These are phyloP conservation scores for Pseudotriccus pelzelni DNA, from an alignment of 2,797 vertebrate species.

Conservation along the genomic window DNA sequence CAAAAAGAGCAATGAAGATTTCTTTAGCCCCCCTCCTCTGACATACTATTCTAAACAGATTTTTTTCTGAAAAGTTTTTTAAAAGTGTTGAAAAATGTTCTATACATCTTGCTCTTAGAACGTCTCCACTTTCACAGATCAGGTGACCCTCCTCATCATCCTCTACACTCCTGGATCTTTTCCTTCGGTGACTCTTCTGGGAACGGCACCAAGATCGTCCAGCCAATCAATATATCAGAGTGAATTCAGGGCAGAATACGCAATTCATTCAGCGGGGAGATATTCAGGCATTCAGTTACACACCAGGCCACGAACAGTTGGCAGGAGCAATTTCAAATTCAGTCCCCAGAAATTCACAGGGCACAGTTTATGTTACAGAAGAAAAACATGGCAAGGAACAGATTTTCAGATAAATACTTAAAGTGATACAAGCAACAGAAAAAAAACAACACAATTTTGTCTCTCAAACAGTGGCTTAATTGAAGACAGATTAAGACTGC, in stretches of 20 bases:
- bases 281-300: constrained; percentile 98
- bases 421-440: constrained; percentile 82
- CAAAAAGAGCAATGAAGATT: constrained; percentile 76
- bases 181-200: constrained; percentile 96
- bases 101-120: constrained; percentile 99
- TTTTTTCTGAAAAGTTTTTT: constrained; percentile 83
- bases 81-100: constrained; percentile 96
- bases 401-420: constrained; percentile 98
- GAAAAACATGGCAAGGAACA: constrained; percentile 99
- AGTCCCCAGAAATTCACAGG: constrained; percentile 98
- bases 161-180: constrained; percentile 99
- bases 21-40: constrained; percentile 77
- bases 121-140: constrained; percentile 99
- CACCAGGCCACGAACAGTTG: constrained; percentile 95
- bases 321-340: constrained; percentile 99
- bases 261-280: constrained; percentile 97
- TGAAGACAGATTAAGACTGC: constrained; percentile 72
- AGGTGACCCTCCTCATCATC: constrained; percentile 99
- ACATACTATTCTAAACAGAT: constrained; percentile 79
- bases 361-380: constrained; percentile 99
- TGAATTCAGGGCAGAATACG: constrained; percentile 96
- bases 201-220: constrained; percentile 93
- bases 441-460: constrained; percentile 78
- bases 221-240: constrained; percentile 89
- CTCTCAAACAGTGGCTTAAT: constrained; percentile 66